These are phyloP conservation scores for Tenthredo scrophulariae DNA, from an alignment of 2,888 invertebrate genomes.

Conservation along the genomic window DNA sequence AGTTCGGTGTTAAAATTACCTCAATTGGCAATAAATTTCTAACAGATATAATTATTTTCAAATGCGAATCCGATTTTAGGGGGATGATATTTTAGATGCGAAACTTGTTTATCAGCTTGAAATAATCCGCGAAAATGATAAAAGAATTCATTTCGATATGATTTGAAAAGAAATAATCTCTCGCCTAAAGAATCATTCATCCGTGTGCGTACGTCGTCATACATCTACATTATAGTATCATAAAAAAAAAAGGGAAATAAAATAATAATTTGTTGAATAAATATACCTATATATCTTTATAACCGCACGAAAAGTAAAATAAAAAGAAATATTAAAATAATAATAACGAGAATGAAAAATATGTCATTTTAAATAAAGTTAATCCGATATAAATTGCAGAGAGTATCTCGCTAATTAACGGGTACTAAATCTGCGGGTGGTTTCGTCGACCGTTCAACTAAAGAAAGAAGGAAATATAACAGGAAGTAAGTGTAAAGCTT, in stretches of 20 bases:
- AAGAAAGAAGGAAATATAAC: slow-evolving; percentile 8
- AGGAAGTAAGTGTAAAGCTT: slow-evolving; percentile 34
- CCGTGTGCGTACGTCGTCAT: too few species aligned
- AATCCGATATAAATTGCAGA: slow-evolving; percentile 34
- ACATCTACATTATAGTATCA: too few species aligned
- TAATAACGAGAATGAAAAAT: background rate
- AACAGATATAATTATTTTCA: background rate
- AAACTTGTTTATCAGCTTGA: too few species aligned
- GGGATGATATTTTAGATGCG: too few species aligned
- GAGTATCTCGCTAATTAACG: slow-evolving; percentile 27
- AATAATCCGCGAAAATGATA: too few species aligned
- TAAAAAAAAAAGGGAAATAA: background rate
- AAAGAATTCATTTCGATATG: too few species aligned
- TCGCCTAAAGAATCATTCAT: background rate
- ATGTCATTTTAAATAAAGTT: slow-evolving; percentile 16
- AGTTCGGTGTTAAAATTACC: background rate
- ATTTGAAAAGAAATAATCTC: too few species aligned
- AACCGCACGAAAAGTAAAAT: too few species aligned
- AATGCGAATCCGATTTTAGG: too few species aligned
- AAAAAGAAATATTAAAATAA: background rate
- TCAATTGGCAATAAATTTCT: background rate
- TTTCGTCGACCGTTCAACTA: background rate
- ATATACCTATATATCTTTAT: background rate
- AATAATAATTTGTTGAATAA: background rate
- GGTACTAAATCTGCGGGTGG: background rate